Percentiles rank a stretch among this genome's conserved stretches.
These are phyloP conservation scores for Anas georgica DNA, from an alignment of 2,797 vertebrate genomes.

Conservation along the genomic window DNA sequence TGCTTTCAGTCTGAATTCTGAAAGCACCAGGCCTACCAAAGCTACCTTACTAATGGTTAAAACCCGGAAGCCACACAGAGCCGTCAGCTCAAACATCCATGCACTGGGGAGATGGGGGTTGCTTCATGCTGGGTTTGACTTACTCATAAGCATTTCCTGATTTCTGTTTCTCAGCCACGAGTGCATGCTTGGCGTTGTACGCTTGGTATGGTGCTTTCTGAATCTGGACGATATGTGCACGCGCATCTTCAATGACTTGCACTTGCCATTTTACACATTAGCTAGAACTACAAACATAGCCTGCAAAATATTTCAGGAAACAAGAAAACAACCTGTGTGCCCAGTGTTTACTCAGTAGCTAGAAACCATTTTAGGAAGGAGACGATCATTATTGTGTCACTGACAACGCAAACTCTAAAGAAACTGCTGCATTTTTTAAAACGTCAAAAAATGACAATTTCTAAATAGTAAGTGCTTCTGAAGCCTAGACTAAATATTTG, in stretches of 20 bases:
- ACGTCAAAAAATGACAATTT: conserved; percentile 5
- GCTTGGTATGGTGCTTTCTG: neutral
- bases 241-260: neutral
- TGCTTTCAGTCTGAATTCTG: neutral
- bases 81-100: neutral
- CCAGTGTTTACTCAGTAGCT: neutral
- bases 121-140: fast-evolving
- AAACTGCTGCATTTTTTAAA: conserved; percentile 1
- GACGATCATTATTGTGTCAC: neutral
- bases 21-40: neutral
- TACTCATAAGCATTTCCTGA: neutral
- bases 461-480: neutral
- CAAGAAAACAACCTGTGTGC: neutral
- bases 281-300: neutral
- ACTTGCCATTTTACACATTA: neutral
- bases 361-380: conserved; percentile 28
- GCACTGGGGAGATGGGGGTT: neutral
- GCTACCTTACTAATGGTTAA: neutral
- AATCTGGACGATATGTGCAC: fast-evolving
- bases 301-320: neutral
- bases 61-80: neutral
- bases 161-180: neutral
- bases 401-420: neutral
- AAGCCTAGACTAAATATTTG: conserved; percentile 41
- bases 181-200: neutral